These are phyloP conservation scores for Setipinna tenuifilis DNA, from an alignment of 2,797 vertebrate species.

Conservation along the genomic window DNA sequence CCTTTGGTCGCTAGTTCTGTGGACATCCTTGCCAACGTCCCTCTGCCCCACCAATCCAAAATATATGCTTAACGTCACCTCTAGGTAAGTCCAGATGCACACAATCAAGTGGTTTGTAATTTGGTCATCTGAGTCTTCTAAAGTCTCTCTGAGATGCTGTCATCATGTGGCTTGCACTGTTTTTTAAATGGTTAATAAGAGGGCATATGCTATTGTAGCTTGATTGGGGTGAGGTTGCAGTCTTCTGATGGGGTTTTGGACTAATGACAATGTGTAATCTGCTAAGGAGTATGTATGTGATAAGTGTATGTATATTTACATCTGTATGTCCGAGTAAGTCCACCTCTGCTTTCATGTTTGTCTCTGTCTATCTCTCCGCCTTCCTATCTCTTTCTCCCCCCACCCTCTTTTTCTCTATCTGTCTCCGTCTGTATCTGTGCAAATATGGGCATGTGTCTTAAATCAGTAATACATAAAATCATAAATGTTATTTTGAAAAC, in stretches of 20 bases:
- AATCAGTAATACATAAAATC: neutral
- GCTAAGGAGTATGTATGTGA: no score
- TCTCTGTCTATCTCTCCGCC: no score
- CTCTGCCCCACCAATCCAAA: neutral
- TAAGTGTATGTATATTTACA: no score
- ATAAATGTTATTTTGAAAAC: neutral
- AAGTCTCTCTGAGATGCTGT: neutral
- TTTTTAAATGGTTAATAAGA: neutral
- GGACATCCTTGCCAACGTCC: neutral
- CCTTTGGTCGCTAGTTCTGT: neutral
- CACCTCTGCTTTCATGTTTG: neutral
- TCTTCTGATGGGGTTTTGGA: no score
- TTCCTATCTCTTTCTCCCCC: no score
- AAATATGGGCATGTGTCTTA: no score
- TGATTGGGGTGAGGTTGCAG: no score
- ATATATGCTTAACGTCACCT: neutral
- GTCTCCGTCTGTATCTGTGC: no score
- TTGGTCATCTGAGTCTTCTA: neutral
- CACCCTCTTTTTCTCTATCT: no score
- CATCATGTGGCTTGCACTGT: neutral
- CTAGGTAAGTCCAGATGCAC: neutral
- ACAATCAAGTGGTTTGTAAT: constrained; percentile 8
- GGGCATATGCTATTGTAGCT: neutral
- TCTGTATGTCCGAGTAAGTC: no score
- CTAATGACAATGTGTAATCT: no score